A percentile compares a stretch with the other conserved stretches of the same genome.
phyloP scores from a whole-genome alignment of 92 coral and sea anemone species.

The Isaurus tuberculatus region DNA sequence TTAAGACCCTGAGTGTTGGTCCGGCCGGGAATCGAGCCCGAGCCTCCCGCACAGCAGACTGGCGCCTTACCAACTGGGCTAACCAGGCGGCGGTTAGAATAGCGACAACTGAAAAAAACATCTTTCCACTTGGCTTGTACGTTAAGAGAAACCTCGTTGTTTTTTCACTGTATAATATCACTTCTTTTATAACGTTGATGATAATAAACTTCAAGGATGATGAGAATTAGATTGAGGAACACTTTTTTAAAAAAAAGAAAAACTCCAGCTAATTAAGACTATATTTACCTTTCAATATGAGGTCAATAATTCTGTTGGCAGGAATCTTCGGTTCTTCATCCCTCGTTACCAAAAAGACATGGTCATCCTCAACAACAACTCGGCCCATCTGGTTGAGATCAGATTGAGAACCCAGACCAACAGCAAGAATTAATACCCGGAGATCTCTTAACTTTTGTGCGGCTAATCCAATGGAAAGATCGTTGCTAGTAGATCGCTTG shows the following conservation, averaged over 20 bases:
- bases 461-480: constrained; percentile 11
- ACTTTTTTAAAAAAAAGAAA: no score
- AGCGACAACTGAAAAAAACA: no score
- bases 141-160: no score
- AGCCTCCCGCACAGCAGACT: no score
- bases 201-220: not conserved
- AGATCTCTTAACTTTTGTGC: constrained; percentile 40
- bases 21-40: no score
- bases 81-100: no score
- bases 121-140: no score
- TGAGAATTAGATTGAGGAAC: not conserved
- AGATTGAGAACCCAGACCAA: constrained; percentile 26
- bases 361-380: constrained; percentile 7
- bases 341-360: constrained; percentile 14
- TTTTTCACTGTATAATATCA: no score
- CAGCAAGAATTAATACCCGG: constrained; percentile 23
- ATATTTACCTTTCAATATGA: constrained; percentile 22
- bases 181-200: no score
- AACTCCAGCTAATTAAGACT: no score
- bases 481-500: constrained; percentile 18
- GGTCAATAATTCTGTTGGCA: constrained; percentile 33
- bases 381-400: constrained; percentile 25
- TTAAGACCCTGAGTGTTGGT: no score
- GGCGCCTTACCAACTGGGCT: no score
- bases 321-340: not conserved